Percentiles rank a stretch among this genome's conserved stretches.
Conservation (phyloP, 2,797 vertebrate genomes). For the Coilia nasus region DNA sequence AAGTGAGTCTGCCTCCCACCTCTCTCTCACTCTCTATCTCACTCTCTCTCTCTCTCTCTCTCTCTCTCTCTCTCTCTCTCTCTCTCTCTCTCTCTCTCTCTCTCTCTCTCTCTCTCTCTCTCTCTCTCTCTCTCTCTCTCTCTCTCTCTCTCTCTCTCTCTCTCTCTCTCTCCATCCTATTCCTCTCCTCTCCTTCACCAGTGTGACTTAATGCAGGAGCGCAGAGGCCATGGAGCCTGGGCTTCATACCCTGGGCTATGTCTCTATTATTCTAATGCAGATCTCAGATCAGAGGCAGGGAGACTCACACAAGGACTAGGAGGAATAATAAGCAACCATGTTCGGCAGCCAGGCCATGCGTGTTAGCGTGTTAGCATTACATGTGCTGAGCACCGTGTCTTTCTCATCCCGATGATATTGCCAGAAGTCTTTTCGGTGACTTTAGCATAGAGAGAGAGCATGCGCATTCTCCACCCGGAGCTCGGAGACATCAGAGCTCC, state of each 20-base stretch:
- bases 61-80: slow-evolving; percentile 20
- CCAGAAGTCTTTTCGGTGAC: neutral
- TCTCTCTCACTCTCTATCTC: too few relatives aligned
- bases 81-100: slow-evolving; percentile 29
- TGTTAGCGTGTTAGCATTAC: slow-evolving; percentile 34
- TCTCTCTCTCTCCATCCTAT: neutral
- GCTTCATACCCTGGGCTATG: slow-evolving; percentile 13
- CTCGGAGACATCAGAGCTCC: slow-evolving; percentile 3
- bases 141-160: slow-evolving; percentile 28
- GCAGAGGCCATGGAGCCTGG: slow-evolving; percentile 21
- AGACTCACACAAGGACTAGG: neutral
- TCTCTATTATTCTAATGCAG: slow-evolving; percentile 45
- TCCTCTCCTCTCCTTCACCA: neutral
- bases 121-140: slow-evolving; percentile 9
- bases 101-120: slow-evolving; percentile 30
- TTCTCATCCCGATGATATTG: slow-evolving; percentile 4
- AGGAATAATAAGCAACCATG: neutral
- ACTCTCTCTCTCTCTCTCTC: slow-evolving; percentile 14
- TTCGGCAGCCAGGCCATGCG: slow-evolving; percentile 13
- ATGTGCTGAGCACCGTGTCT: slow-evolving; percentile 2
- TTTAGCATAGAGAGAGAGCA: neutral
- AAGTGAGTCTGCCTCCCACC: neutral
- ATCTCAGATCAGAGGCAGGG: slow-evolving; percentile 24
- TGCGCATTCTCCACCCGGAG: neutral
- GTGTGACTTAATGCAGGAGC: slow-evolving; percentile 38